A percentile compares a stretch with the other conserved stretches of the same genome.
phyloP scores from a whole-genome alignment of 2,888 invertebrate genomes.

The Meloe dianella region DNA sequence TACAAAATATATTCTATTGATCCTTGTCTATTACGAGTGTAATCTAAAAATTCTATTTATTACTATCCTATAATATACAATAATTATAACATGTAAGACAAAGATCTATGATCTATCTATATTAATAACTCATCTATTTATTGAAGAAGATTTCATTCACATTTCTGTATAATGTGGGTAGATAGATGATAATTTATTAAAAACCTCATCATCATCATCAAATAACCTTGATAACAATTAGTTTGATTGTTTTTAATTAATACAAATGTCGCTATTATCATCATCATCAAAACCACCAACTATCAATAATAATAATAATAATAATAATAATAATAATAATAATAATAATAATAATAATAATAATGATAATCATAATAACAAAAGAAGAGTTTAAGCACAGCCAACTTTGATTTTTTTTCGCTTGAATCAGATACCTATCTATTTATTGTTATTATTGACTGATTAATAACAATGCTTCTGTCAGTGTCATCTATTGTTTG shows the following conservation, averaged over 20 bases:
- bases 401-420: too few relatives aligned
- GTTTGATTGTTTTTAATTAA: conserved; percentile 20
- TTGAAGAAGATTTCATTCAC: too few relatives aligned
- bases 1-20: too few relatives aligned
- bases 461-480: conserved; percentile 10
- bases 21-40: too few relatives aligned
- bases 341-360: not conserved
- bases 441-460: conserved; percentile 16
- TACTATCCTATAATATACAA: too few relatives aligned
- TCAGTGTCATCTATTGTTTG: not conserved
- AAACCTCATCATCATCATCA: not conserved
- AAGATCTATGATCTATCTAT: too few relatives aligned
- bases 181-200: not conserved
- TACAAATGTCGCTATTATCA: not conserved
- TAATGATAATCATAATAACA: too few relatives aligned
- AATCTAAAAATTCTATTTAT: too few relatives aligned
- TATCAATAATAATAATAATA: not conserved
- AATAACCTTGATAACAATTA: conserved; percentile 1
- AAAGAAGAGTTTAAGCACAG: too few relatives aligned
- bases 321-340: not conserved
- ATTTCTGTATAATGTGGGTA: not conserved
- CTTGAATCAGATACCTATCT: too few relatives aligned
- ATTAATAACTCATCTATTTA: too few relatives aligned
- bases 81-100: too few relatives aligned
- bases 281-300: not conserved